Evolutionary conservation across 2,888 invertebrate species (phyloP).

Genomic region (Spicauda simplicius): DNA sequence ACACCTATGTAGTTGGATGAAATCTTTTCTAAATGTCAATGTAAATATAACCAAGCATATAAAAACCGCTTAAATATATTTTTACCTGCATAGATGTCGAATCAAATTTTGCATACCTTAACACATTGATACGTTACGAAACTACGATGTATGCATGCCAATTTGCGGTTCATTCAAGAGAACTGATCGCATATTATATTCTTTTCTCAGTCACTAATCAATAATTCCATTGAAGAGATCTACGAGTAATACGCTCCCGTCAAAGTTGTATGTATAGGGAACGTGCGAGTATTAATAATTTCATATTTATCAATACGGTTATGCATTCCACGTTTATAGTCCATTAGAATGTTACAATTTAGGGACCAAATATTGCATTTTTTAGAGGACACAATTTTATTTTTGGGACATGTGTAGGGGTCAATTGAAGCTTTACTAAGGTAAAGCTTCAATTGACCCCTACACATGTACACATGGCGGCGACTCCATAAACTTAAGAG

Average conservation of each 20-base stretch:
- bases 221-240: slow-evolving; percentile 25
- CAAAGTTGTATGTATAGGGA: slow-evolving; percentile 18
- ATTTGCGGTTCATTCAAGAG: slow-evolving; percentile 19
- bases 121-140: slow-evolving; percentile 2
- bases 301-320: neutral
- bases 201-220: slow-evolving; percentile 14
- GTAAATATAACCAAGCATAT: too few species aligned
- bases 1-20: too few species aligned
- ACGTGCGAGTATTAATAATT: slow-evolving; percentile 21
- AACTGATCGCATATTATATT: slow-evolving; percentile 13
- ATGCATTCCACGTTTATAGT: neutral
- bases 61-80: too few species aligned
- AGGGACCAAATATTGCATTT: too few species aligned
- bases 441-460: too few species aligned
- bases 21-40: too few species aligned
- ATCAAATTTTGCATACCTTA: neutral
- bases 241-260: slow-evolving; percentile 8
- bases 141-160: slow-evolving; percentile 10
- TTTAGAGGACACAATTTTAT: too few species aligned
- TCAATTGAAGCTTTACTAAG: too few species aligned
- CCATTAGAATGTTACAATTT: too few species aligned
- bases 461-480: too few species aligned
- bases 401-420: too few species aligned
- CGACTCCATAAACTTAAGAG: too few species aligned
- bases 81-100: neutral